Conservation (phyloP, 1,140 invertebrate genomes). For the Homarus americanus region DNA sequence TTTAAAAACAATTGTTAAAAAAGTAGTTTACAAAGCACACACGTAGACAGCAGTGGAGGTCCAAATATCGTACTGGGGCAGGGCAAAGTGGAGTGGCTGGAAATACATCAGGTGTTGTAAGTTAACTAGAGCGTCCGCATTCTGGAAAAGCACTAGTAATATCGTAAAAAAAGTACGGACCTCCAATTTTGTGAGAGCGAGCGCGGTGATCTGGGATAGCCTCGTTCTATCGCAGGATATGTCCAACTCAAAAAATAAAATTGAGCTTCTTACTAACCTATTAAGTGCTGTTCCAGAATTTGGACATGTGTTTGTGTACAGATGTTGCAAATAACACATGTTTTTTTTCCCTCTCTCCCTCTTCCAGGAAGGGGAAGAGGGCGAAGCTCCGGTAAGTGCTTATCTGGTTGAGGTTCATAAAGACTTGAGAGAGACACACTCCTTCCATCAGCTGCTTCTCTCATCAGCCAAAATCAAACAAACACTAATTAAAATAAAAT, state of each 20-base stretch:
- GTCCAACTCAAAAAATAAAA: background rate
- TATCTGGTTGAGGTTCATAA: conserved; percentile 42
- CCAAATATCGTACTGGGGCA: conserved; percentile 1
- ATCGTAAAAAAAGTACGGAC: background rate
- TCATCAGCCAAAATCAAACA: background rate
- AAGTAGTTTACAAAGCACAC: background rate
- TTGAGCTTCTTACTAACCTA: conserved; percentile 46
- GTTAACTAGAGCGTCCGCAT: conserved; percentile 34
- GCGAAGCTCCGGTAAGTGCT: conserved; percentile 66
- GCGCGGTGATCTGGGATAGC: background rate
- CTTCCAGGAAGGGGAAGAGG: conserved; percentile 71
- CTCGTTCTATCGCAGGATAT: background rate
- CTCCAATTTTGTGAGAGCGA: background rate
- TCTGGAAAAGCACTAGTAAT: conserved; percentile 33
- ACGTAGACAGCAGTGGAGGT: background rate
- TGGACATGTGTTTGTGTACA: conserved; percentile 68
- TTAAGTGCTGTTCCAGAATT: conserved; percentile 66
- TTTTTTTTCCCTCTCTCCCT: conserved; percentile 68
- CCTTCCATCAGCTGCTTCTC: background rate
- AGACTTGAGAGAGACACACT: background rate
- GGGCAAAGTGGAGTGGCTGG: conserved; percentile 54
- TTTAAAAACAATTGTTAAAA: background rate
- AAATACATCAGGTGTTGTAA: conserved; percentile 47
- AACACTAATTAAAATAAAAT: background rate
- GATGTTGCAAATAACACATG: conserved; percentile 70